Base-by-base conservation (phyloP, 2,888 invertebrate species). In the Terebella lapidaria region DNA sequence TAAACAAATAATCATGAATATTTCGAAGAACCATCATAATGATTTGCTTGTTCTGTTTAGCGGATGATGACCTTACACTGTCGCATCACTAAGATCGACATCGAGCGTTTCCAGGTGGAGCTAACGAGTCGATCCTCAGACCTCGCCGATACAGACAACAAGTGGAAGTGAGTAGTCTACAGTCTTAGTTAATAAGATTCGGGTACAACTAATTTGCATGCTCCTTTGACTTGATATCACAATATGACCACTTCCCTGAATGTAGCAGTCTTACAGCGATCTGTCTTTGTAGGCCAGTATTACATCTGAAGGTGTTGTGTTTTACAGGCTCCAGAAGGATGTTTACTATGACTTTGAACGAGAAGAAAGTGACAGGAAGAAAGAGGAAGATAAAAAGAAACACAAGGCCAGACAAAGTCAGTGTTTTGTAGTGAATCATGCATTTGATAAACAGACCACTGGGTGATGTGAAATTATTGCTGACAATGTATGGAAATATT, bases 51-150 rank as follows among this genome's bases (percentile, higher is more conserved):
- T 35, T 35, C n/a, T 35, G n/a, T 35, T 15, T 47, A 77, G 77
- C 54, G 71, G 54, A 77, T 78, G 28, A 81, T 81, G 81, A 79
- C 80, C 15, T 68, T 84, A 26, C 81, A 83, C 78, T 91, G 91
- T 70, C 84, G 97, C 35, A 87, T 99, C 67, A 88, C 88, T n/a
- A 96, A 96, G 83, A 94, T 99, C 52, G 94, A 96, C 70, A 92
- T 94, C 0, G 95, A 96, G 70, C 84, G 92, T 58, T 96, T 96
- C 61, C 72, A 74, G 29, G 76, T 79, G 24, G 95, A 97, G 73
- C 90, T 96, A 68, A 94, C 96, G 0, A 92, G 91, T 1, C 92
- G 92, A 73, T 89, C 92, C 0, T 93, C 94, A 0, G 97, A 99
- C 81, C 84, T 99, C 62, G 82, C 88, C 58, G 95, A 96, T 78